Percentiles rank a stretch among this genome's conserved stretches.
Evolutionary conservation across 2,888 invertebrate genomes (phyloP).

Genomic region (Deroplatys truncata): DNA sequence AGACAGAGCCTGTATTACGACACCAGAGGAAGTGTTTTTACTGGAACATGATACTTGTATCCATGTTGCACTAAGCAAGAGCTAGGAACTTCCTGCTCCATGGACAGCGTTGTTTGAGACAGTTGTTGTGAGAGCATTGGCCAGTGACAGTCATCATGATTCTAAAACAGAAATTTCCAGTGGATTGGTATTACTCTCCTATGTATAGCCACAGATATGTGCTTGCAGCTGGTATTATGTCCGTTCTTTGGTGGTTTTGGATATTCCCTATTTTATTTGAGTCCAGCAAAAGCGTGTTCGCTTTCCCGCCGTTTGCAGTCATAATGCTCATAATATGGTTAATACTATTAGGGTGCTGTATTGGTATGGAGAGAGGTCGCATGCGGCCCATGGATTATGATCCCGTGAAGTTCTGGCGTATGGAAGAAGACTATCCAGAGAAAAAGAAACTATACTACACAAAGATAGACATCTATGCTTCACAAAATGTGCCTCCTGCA

Average conservation of each 20-base stretch:
- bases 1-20: too few relatives aligned
- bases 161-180: neutral
- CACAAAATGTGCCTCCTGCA: neutral
- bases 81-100: neutral
- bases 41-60: neutral
- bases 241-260: neutral
- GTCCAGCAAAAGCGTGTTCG: neutral
- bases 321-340: neutral
- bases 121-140: neutral
- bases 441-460: too few relatives aligned
- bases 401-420: too few relatives aligned
- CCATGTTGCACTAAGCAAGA: neutral
- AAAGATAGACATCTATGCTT: neutral
- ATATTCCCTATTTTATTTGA: neutral
- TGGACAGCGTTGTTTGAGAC: neutral
- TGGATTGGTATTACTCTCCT: neutral
- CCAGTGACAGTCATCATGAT: neutral
- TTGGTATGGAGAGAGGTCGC: neutral
- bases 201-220: neutral
- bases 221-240: neutral
- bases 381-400: neutral
- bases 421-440: too few relatives aligned
- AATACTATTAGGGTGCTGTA: neutral
- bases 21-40: too few relatives aligned
- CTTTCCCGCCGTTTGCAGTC: neutral